Conservation (phyloP, 1,140 invertebrate species). For the Monomorium pharaonis region DNA sequence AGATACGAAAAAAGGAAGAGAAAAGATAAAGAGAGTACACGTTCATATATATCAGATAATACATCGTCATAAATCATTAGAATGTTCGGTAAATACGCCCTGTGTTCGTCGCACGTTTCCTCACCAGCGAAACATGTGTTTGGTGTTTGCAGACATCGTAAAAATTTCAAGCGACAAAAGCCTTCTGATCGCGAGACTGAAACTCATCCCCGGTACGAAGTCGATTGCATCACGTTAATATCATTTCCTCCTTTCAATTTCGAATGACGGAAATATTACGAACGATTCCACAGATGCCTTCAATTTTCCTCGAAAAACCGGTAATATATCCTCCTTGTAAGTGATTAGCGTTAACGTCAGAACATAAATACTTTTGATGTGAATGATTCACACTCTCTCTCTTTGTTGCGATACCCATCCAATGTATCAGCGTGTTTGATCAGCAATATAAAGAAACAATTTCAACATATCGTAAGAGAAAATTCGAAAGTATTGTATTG, state of each 20-base stretch:
- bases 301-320: background rate
- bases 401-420: background rate
- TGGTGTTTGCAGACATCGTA: background rate
- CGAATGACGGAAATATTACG: constrained; percentile 16
- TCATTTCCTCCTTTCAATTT: constrained; percentile 34
- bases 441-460: background rate
- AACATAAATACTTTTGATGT: background rate
- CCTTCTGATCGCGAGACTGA: background rate
- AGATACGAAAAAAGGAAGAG: background rate
- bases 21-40: constrained; percentile 10
- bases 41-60: constrained; percentile 28
- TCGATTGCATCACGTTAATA: constrained; percentile 32
- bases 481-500: background rate
- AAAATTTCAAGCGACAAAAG: background rate
- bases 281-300: background rate
- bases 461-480: background rate
- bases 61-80: constrained; percentile 36
- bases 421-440: background rate
- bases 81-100: background rate
- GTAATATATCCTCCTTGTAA: background rate
- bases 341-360: background rate
- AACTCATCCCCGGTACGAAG: background rate
- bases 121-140: background rate
- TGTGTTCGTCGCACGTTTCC: background rate
- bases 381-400: background rate